These are phyloP conservation scores for Microtus montanus DNA, from an alignment of 2,113 vertebrate species.

Conservation along the genomic window DNA sequence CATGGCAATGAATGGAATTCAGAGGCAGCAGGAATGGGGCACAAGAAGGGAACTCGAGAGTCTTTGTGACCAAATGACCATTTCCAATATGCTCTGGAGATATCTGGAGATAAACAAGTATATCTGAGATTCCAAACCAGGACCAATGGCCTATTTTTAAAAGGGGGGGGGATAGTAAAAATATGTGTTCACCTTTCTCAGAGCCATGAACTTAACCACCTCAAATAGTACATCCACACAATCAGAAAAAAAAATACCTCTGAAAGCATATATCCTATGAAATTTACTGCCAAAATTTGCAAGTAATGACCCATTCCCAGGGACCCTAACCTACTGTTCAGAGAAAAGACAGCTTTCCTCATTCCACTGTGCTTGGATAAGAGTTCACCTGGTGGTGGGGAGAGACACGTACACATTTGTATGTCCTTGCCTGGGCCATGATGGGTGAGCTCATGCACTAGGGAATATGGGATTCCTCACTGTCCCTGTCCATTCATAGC, in stretches of 20 bases:
- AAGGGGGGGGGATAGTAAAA: neutral
- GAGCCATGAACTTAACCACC: neutral
- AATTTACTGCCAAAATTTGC: neutral
- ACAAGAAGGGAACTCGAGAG: neutral
- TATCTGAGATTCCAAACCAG: neutral
- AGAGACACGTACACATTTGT: rapidly evolving
- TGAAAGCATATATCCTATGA: rapidly evolving
- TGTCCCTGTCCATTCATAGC: neutral
- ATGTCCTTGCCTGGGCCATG: neutral
- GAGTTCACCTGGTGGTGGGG: too few relatives aligned
- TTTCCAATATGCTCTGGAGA: neutral
- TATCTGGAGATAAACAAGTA: neutral
- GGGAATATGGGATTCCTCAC: neutral
- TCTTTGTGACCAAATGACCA: neutral
- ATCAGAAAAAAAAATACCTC: neutral
- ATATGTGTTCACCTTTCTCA: neutral
- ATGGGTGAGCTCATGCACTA: rapidly evolving
- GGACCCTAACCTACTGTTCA: neutral
- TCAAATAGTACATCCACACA: neutral
- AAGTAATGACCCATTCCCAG: neutral
- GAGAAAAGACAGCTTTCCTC: neutral
- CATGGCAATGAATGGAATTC: neutral
- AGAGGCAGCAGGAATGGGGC: neutral
- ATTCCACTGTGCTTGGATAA: too few relatives aligned
- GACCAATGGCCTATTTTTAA: neutral